phyloP scores from a whole-genome alignment of 2,797 vertebrate species.

The Labeo calbasu region DNA sequence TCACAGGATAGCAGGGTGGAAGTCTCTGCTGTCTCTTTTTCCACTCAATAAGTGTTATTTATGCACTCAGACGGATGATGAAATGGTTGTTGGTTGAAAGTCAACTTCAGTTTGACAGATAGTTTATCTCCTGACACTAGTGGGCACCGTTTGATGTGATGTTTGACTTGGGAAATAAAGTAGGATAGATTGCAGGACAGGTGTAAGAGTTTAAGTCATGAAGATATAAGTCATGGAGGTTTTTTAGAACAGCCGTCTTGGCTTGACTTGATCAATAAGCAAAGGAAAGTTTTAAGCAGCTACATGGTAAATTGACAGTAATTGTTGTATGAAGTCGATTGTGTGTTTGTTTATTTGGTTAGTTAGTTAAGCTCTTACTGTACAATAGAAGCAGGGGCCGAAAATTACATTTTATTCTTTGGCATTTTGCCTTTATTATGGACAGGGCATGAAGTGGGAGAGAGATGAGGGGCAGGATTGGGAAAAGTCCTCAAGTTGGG shows the following conservation, averaged over 20 bases:
- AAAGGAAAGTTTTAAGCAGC: not conserved
- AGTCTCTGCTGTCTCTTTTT: slow-evolving; percentile 23
- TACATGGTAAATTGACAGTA: rapidly evolving
- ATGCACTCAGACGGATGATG: slow-evolving; percentile 26
- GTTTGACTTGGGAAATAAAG: slow-evolving; percentile 45
- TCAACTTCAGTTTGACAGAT: slow-evolving; percentile 38
- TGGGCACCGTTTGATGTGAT: slow-evolving; percentile 26
- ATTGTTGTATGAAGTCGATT: not conserved
- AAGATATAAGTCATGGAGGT: not conserved
- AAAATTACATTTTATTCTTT: not conserved
- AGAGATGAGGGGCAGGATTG: too few relatives aligned
- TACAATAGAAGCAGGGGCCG: not conserved
- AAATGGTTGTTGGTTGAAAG: slow-evolving; percentile 40
- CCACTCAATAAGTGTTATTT: slow-evolving; percentile 28
- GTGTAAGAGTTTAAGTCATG: not conserved
- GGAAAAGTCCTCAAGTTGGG: too few relatives aligned
- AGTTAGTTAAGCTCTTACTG: not conserved
- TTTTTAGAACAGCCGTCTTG: not conserved
- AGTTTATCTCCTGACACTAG: slow-evolving; percentile 39
- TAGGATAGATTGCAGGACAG: not conserved
- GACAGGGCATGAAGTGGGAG: too few relatives aligned
- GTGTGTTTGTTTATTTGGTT: not conserved
- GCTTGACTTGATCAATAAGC: not conserved
- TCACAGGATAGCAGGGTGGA: slow-evolving; percentile 12
- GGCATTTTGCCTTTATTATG: too few relatives aligned